Evolutionary conservation across 2,888 invertebrate genomes (phyloP), one percentile per base, ranked within the genome.

Genomic region (Nesidiocoris tenuis): DNA sequence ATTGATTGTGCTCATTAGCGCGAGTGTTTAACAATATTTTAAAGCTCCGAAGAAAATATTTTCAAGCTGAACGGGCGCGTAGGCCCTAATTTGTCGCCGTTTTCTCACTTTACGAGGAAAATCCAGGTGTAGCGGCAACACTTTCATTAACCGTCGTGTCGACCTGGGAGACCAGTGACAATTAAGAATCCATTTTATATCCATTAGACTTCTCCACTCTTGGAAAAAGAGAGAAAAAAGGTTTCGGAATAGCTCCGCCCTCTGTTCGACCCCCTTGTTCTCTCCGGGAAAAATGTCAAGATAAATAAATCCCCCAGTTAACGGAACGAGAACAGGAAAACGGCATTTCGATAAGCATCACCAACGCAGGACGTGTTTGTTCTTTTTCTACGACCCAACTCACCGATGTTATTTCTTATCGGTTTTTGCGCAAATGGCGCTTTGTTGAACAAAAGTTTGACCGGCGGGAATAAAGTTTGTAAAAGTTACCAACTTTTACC

Each of bases 111-210:
- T 54, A 17, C 39, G 1, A 16, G 39, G 21, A 17, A 63, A 63
- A 24, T 57, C 67, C 67, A 67, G 67, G 67, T 67, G 67, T 67
- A 70, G 59, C 25, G 59, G 24, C 70, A 70, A 59, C 22, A 19
- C 39, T 57, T 70, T 59, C 23, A 59, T 59, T 12, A 65, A 65
- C 65, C 68, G 22, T 12, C 17, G 68, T 55, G 21, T 39, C 23
- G 21, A 25, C 39, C 21, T 54, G 56, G 72, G 25, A 59, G 59
- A 75, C 65, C 67, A 55, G 21, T 75, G 74, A 64, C 66, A 75
- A 75, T 75, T 75, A 75, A 66, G 75, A 75, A 75, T 63, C 75
- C 75, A 75, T 75, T 75, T 75, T 66, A 75, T 75, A 75, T 66
- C 75, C 75, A 75, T 75, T 75, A 75, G 75, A 70, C 70, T n/a